Conservation (phyloP, 2,113 vertebrate species). For the Crotalus horridus region DNA sequence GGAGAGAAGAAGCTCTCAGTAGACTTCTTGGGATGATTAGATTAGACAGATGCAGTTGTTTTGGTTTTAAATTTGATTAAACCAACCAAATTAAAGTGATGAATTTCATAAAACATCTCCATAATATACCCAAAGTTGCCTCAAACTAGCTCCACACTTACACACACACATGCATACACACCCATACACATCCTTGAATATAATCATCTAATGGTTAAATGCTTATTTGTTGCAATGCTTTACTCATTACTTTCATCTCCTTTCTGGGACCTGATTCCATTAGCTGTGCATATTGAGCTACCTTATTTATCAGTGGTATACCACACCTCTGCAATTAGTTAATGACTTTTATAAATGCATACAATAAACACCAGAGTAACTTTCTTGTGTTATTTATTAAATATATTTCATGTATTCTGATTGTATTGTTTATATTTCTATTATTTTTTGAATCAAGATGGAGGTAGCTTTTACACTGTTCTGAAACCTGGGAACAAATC, state of each 20-base stretch:
- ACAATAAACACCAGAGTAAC: background rate
- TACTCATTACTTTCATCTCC: background rate
- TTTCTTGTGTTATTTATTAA: background rate
- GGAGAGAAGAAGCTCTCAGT: background rate
- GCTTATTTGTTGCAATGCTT: background rate
- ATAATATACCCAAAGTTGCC: background rate
- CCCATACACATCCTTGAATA: background rate
- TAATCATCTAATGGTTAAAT: background rate
- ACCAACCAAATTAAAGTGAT: background rate
- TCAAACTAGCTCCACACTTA: background rate
- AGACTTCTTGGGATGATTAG: background rate
- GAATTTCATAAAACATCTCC: background rate
- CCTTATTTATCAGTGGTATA: background rate
- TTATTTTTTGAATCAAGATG: background rate
- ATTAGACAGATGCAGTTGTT: background rate
- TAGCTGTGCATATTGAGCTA: background rate
- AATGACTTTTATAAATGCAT: background rate
- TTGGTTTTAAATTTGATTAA: background rate
- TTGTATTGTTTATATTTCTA: background rate
- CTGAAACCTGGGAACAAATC: background rate
- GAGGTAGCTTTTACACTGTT: background rate
- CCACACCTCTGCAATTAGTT: background rate
- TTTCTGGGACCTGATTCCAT: background rate
- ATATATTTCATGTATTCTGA: background rate
- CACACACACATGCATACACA: background rate